Evolutionary conservation across 2,888 invertebrate species (phyloP).

Genomic region (Neoitamus cyanurus): DNA sequence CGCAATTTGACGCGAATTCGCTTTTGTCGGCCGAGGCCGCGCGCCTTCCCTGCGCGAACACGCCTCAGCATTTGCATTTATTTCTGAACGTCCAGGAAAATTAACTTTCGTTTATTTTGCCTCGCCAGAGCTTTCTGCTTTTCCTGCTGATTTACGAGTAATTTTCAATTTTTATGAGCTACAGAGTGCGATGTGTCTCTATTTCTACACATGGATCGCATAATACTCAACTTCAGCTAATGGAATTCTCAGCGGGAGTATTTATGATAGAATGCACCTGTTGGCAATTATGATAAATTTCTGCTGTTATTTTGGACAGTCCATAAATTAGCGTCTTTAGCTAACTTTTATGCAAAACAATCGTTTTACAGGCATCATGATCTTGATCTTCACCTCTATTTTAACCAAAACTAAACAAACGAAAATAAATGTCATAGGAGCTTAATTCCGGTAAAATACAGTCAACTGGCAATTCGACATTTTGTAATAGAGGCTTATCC

Average conservation of each 20-base stretch:
- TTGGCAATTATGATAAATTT: neutral
- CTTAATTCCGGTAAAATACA: no score
- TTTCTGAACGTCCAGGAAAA: neutral
- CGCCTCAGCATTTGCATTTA: neutral
- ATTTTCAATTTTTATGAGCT: neutral
- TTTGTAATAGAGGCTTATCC: no score
- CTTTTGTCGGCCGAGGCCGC: neutral
- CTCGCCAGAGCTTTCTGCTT: neutral
- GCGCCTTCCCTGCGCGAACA: neutral
- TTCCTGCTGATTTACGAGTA: neutral
- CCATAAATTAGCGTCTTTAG: neutral
- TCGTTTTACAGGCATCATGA: neutral
- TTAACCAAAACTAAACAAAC: neutral
- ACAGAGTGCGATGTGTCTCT: neutral
- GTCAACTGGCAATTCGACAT: no score
- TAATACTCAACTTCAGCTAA: neutral
- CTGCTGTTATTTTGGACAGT: neutral
- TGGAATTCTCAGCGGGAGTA: neutral
- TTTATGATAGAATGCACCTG: neutral
- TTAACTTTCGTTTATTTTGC: neutral
- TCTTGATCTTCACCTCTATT: neutral
- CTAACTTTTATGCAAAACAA: neutral
- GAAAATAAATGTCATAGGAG: no score
- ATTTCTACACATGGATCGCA: neutral
- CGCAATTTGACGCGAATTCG: neutral